Evolutionary conservation across 2,113 vertebrate genomes (phyloP), one percentile per base, ranked within the genome.

Genomic region (Charina bottae): DNA sequence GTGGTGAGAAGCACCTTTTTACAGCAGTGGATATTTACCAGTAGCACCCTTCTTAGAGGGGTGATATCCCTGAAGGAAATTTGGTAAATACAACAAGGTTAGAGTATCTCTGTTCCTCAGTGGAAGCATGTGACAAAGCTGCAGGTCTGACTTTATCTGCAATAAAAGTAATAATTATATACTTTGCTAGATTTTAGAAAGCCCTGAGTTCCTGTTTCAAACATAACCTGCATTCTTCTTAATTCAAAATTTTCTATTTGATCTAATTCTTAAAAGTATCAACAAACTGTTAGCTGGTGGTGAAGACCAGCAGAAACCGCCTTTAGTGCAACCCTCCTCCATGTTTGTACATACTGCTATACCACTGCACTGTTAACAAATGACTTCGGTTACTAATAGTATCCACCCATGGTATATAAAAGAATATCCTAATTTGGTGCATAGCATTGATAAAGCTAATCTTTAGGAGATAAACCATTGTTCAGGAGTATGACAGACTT

Each of bases 131-230:
- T 6, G 0, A 17, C n/a, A 72, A 72, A 72, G n/a, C n/a, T 72
- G n/a, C 64, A 72, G 64, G 64, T 17, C 28, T 33, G n/a, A 72
- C 12, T 83, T 33, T 10, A 26, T 56, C 21, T 83, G 23, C 56
- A 90, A 83, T 15, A 53, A 78, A 37, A n/a, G 56, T 90, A 55
- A 33, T 78, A 83, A 90, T 17, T 12, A 24, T 15, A 11, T 56
- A 13, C 17, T 90, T 78, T 24, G 54, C 53, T 91, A 37, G 84
- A 17, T 72, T 91, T 86, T 91, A 53, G 54, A 91, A 78, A 78
- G 1, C 64, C 72, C n/a, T 53, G 53, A 64, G 26, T 85, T 91
- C 17, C 28, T 33, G 10, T n/a, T 85, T 55, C 59, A 55, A 42
- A 33, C 42, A 55, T 37, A 4, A 37, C 49, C 55, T 68, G 2